phyloP scores from a whole-genome alignment of 2,113 vertebrate species.

The Junco hyemalis region DNA sequence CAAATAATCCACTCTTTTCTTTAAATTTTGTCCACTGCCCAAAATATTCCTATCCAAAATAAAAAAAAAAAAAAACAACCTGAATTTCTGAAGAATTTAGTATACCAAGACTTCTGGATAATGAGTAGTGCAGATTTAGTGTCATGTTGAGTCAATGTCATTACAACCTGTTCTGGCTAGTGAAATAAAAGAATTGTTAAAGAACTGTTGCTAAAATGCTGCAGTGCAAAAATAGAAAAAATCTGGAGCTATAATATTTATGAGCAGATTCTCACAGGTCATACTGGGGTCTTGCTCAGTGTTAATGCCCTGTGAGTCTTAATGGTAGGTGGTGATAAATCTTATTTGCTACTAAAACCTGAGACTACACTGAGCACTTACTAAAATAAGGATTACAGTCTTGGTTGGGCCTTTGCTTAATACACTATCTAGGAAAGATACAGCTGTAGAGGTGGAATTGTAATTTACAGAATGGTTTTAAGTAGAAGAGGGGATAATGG shows the following conservation, averaged over 20 bases:
- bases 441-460: neutral
- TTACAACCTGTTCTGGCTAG: neutral
- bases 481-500: rapidly evolving
- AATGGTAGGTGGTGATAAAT: neutral
- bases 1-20: neutral
- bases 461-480: neutral
- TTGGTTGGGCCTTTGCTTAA: neutral
- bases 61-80: too few species aligned
- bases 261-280: neutral
- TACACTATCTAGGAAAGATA: neutral
- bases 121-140: neutral
- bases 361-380: neutral
- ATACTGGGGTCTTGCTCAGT: neutral
- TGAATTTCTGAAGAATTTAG: neutral
- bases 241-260: neutral
- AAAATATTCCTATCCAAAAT: neutral
- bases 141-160: neutral
- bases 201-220: neutral
- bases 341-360: neutral
- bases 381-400: neutral
- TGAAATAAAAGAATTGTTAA: neutral
- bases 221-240: neutral
- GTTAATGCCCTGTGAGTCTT: neutral
- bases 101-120: neutral
- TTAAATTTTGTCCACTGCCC: neutral